Percentiles rank a stretch among this genome's conserved stretches.
Conservation (phyloP, 2,888 invertebrate species). For the Noctua pronuba region DNA sequence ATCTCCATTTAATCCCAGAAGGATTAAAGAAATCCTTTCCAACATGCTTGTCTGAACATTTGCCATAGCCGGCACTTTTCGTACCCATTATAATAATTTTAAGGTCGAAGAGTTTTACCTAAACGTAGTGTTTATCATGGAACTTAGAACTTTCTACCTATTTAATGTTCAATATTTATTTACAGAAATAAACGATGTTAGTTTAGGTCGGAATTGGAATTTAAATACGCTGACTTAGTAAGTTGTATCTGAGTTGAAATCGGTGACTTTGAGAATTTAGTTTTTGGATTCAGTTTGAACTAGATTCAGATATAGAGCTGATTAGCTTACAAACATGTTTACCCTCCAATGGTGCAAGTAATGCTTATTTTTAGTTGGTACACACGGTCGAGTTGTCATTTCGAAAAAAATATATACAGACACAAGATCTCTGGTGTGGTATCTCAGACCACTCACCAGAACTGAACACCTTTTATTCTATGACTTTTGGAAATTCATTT, state of each 20-base stretch:
- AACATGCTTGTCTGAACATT: background rate
- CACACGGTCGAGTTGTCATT: no score
- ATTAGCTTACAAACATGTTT: background rate
- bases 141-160: slow-evolving; percentile 12
- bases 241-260: background rate
- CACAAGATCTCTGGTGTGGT: no score
- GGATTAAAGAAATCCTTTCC: background rate
- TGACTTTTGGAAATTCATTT: no score
- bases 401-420: no score
- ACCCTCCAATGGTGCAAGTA: background rate
- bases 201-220: slow-evolving; percentile 21
- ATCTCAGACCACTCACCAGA: no score
- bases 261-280: background rate
- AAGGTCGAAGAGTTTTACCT: background rate
- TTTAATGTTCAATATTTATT: slow-evolving; percentile 19
- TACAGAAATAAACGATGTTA: slow-evolving; percentile 20
- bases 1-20: background rate
- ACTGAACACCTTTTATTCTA: no score
- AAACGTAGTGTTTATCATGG: background rate
- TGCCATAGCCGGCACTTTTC: slow-evolving; percentile 1
- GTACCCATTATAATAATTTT: slow-evolving; percentile 15
- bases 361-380: background rate
- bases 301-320: background rate
- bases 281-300: slow-evolving; percentile 6
- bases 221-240: slow-evolving; percentile 6